These are phyloP conservation scores for Temnothorax nylanderi DNA, from an alignment of 1,140 invertebrate genomes.

Conservation along the genomic window DNA sequence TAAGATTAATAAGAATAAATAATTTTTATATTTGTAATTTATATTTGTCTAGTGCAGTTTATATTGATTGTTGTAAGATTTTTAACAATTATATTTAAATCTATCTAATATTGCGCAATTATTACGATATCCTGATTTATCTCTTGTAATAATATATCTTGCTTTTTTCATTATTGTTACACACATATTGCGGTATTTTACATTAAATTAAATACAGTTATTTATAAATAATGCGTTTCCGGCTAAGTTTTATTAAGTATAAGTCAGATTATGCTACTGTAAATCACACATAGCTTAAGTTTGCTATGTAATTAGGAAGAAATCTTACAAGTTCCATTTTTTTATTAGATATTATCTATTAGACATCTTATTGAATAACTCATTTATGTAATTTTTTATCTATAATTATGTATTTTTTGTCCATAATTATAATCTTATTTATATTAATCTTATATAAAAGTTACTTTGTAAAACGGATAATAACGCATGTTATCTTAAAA, in stretches of 20 bases:
- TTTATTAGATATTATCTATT: constrained; percentile 58
- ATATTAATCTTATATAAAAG: constrained; percentile 16
- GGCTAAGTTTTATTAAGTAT: constrained; percentile 79
- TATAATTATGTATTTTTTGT: constrained; percentile 43
- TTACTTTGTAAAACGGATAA: background rate
- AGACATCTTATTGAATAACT: constrained; percentile 42
- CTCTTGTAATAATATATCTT: constrained; percentile 54
- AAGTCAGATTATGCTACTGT: constrained; percentile 79
- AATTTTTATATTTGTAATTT: constrained; percentile 64
- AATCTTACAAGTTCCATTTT: constrained; percentile 58
- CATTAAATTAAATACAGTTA: constrained; percentile 63
- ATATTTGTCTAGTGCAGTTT: constrained; percentile 26
- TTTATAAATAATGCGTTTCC: constrained; percentile 61
- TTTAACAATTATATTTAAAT: constrained; percentile 61
- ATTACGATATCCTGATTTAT: constrained; percentile 37
- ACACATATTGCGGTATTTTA: constrained; percentile 60
- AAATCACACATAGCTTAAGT: constrained; percentile 80
- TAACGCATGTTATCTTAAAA: background rate
- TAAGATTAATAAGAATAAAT: constrained; percentile 44
- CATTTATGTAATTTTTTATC: constrained; percentile 66
- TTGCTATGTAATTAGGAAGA: constrained; percentile 70
- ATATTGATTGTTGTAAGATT: constrained; percentile 59
- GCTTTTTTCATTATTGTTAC: constrained; percentile 57
- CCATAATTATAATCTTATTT: constrained; percentile 19
- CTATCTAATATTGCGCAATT: constrained; percentile 63